Evolutionary conservation across 2,797 vertebrate species (phyloP), one percentile per base, ranked within the genome.

Genomic region (Synaphobranchus kaupii): DNA sequence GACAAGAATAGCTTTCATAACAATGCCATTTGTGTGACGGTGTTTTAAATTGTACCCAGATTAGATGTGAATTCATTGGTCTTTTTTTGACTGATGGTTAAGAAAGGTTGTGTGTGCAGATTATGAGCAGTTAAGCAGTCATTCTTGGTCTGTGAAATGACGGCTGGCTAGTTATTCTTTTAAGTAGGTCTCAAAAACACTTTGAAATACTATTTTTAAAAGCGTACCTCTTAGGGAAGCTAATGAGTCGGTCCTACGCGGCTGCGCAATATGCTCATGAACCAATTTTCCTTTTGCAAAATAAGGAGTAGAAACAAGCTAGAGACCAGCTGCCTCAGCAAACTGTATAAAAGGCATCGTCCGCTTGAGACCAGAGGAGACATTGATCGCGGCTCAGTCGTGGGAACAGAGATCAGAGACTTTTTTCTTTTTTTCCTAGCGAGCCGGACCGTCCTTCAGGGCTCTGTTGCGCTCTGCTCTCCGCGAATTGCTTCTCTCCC

Each of bases 351-450:
- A n/a, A 39, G 63, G 48, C 44, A 56, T 34, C 15, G 17, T 76
- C 81, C 71, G 31, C 56, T 12, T 4, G 28, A 44, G 47, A 48
- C 83, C 87, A 71, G 88, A 88, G 56, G 87, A 85, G 80, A 52
- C 68, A 48, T 15, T 83, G 87, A 90, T 85, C 87, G 86, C 54
- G 83, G 85, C 47, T 39, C 78, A 56, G 54, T 73, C 81, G 81
- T 88, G 84, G 88, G 84, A 12, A 34, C 86, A 47, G 9, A 86
- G 56, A 48, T 80, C 34, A 76, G 47, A 80, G 34, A 81, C 87
- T 84, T 68, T 85, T 88, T 89, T 87, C 82, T 68, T 85, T 88
- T 89, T 76, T 28, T 68, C 63, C 25, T 7, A 10, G 31, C 63
- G 47, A 87, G 86, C 86, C 82, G 86, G 48, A 47, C 39, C 48